A percentile compares a stretch with the other conserved stretches of the same genome.
Conservation (phyloP, 1,140 invertebrate genomes). For the Sogatella furcifera region DNA sequence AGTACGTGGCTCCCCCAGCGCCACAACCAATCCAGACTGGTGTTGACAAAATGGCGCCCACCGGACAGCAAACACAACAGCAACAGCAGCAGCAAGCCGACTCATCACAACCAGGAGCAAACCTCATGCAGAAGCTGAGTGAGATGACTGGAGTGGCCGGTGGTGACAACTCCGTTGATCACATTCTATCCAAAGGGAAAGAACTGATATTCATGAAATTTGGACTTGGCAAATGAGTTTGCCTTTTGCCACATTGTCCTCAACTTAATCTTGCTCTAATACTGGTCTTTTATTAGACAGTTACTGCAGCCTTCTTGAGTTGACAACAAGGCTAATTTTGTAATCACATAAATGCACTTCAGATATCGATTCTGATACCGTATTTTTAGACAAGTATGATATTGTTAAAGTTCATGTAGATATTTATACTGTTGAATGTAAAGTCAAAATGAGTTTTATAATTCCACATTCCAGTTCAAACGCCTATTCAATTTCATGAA, state of each 20-base stretch:
- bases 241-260: slow-evolving; percentile 8
- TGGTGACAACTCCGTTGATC: slow-evolving; percentile 43
- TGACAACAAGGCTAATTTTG: too few species aligned
- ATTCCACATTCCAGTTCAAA: too few species aligned
- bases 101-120: slow-evolving; percentile 37
- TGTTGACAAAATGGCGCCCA: neutral
- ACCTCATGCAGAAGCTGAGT: slow-evolving; percentile 69
- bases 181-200: slow-evolving; percentile 76
- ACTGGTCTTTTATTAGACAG: too few species aligned
- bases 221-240: slow-evolving; percentile 66
- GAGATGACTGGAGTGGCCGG: slow-evolving; percentile 75
- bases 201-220: slow-evolving; percentile 87
- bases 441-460: too few species aligned
- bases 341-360: too few species aligned
- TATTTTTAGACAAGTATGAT: too few species aligned
- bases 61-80: slow-evolving; percentile 1
- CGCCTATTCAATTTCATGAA: too few species aligned
- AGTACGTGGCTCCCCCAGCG: slow-evolving; percentile 11
- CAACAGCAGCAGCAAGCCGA: slow-evolving; percentile 25
- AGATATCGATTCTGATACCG: too few species aligned
- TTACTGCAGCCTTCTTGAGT: too few species aligned
- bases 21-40: slow-evolving; percentile 7
- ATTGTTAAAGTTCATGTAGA: too few species aligned
- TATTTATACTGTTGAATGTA: too few species aligned
- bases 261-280: neutral